Percentiles rank a stretch among this genome's conserved stretches.
These are phyloP conservation scores for Hydra vulgaris DNA, from an alignment of 30 jellyfish, hydroid and myxozoan genomes.

Conservation along the genomic window DNA sequence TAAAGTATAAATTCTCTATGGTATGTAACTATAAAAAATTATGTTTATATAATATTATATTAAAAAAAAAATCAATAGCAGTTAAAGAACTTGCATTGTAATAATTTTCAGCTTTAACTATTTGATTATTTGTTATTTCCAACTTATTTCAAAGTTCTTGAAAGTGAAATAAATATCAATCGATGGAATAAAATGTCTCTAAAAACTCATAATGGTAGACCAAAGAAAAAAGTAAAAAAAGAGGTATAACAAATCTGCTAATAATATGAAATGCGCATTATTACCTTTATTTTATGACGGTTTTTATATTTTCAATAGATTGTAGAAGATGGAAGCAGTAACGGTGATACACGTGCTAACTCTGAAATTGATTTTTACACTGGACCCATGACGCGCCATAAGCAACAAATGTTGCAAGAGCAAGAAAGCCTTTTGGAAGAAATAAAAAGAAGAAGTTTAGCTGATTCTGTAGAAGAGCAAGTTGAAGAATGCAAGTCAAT, in stretches of 20 bases:
- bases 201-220: slow-evolving; percentile 73
- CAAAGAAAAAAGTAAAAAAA: slow-evolving; percentile 53
- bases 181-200: slow-evolving; percentile 87
- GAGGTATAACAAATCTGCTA: slow-evolving; percentile 70
- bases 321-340: slow-evolving; percentile 71
- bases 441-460: slow-evolving; percentile 46
- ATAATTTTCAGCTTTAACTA: background rate
- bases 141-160: slow-evolving; percentile 47
- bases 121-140: no score
- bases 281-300: no score
- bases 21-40: no score
- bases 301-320: slow-evolving; percentile 24
- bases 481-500: background rate
- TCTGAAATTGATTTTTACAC: slow-evolving; percentile 85
- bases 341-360: slow-evolving; percentile 45
- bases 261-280: no score
- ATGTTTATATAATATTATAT: no score
- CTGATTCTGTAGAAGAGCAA: background rate
- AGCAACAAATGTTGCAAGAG: slow-evolving; percentile 93
- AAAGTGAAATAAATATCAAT: slow-evolving; percentile 66
- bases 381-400: slow-evolving; percentile 98
- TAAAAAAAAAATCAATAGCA: no score
- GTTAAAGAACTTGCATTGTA: no score
- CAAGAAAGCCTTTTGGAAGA: slow-evolving; percentile 89
- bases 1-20: no score